Evolutionary conservation across 2,888 invertebrate species (phyloP).

Genomic region (Liposcelis brunnea): DNA sequence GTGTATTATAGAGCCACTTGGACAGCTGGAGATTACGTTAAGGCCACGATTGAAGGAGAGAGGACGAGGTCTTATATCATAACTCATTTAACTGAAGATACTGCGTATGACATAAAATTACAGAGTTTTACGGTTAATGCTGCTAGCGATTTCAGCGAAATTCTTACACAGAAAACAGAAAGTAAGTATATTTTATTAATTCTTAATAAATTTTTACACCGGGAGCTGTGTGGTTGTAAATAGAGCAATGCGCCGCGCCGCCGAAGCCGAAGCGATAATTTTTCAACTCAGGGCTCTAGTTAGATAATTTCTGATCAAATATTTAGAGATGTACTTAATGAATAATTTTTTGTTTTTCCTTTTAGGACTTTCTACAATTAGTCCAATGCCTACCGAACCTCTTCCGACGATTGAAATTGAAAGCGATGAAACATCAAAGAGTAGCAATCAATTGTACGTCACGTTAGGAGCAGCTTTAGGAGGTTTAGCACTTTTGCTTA

Average conservation of each 20-base stretch:
- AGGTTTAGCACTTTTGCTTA: conserved; percentile 30
- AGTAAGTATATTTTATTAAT: too few species aligned
- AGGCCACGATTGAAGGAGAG: conserved; percentile 59
- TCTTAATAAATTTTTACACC: too few species aligned
- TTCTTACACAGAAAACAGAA: conserved; percentile 47
- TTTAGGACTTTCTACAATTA: conserved; percentile 14
- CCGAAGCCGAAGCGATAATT: conserved; percentile 20
- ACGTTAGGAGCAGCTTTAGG: conserved; percentile 38
- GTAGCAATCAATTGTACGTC: conserved; percentile 30
- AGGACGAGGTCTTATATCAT: conserved; percentile 52
- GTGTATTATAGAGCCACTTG: conserved; percentile 75
- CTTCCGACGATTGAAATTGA: neutral
- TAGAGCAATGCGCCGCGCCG: too few species aligned
- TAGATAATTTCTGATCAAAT: too few species aligned
- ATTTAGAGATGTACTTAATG: neutral
- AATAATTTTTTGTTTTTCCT: conserved; percentile 1
- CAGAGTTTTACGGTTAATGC: conserved; percentile 75
- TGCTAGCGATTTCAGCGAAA: conserved; percentile 69
- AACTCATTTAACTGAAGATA: conserved; percentile 59
- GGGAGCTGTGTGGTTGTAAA: too few species aligned
- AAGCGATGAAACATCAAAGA: neutral
- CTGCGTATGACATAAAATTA: conserved; percentile 77
- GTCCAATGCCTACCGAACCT: conserved; percentile 10
- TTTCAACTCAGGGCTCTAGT: conserved; percentile 21
- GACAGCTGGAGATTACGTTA: conserved; percentile 69